Conservation (phyloP, 2,888 invertebrate genomes). For the Malachius bipustulatus region DNA sequence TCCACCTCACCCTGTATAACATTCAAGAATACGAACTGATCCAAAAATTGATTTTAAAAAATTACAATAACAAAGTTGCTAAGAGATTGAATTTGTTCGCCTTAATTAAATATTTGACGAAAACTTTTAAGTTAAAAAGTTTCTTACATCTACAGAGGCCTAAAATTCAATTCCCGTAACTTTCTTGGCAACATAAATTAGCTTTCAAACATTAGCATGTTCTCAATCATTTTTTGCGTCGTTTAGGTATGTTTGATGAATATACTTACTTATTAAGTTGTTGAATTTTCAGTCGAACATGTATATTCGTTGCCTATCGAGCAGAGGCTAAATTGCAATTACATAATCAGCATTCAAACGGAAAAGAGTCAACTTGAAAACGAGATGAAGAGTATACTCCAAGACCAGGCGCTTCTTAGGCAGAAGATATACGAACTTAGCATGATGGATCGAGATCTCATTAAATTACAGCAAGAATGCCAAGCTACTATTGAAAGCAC, state of each 20-base stretch:
- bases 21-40: too few relatives aligned
- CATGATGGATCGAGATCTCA: conserved; percentile 21
- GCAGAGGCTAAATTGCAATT: conserved; percentile 25
- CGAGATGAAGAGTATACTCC: conserved; percentile 23
- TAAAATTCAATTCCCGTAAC: too few relatives aligned
- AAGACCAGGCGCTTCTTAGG: conserved; percentile 18
- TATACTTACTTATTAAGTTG: not conserved
- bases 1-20: too few relatives aligned
- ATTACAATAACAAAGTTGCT: too few relatives aligned
- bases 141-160: too few relatives aligned
- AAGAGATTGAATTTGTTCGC: too few relatives aligned
- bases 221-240: not conserved
- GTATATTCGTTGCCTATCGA: conserved; percentile 28
- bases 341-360: conserved; percentile 25
- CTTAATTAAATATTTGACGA: too few relatives aligned
- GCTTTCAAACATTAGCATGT: not conserved
- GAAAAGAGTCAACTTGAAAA: conserved; percentile 27
- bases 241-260: conserved; percentile 1
- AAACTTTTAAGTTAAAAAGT: too few relatives aligned
- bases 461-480: conserved; percentile 20
- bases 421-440: conserved; percentile 21
- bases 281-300: conserved; percentile 25
- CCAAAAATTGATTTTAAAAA: too few relatives aligned
- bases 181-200: too few relatives aligned
- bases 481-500: conserved; percentile 12